Evolutionary conservation across 1,140 invertebrate genomes (phyloP), one percentile per base, ranked within the genome.

Genomic region (Anastrepha ludens): DNA sequence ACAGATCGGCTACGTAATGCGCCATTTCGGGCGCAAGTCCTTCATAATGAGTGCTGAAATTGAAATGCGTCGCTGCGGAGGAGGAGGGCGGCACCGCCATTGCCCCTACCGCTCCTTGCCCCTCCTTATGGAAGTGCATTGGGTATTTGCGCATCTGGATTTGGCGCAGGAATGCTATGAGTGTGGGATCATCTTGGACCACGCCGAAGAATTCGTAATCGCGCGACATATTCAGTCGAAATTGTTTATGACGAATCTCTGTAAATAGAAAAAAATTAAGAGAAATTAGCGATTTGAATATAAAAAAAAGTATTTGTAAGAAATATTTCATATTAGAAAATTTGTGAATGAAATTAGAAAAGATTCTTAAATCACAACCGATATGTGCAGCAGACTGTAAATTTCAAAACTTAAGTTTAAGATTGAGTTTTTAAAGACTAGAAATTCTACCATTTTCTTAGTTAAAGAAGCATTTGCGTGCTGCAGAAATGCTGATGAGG

Each of bases 171-270:
- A 96, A 97, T 86, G 94, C 95, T 58, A 97, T 95, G 86, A 97
- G 94, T 89, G 95, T 94, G 5, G 95, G 95, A 90, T 97, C 95
- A 91, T 96, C 96, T 94, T 97, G 96, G 2, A 95, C 94, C 17
- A 97, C 95, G 88, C 95, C 94, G 20, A 95, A 93, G 88, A 97
- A 93, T 90, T 97, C 96, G 91, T 96, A 96, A 90, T 97, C 96
- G 89, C 95, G 95, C 70, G 95, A 96, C 95, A 97, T 96, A 92
- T 96, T 97, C 65, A 95, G 91, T 55, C 94, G 94, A 92, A 96
- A 96, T 92, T 96, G 95, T 89, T 96, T 95, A 89, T 95, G 95
- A 74, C 95, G 94, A 89, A 95, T 93, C 20, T 95, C 95, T 96
- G 91, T 11, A 89, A 87, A 87, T 58, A 70, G 8, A 74, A 62